Evolutionary conservation across 2,888 invertebrate genomes (phyloP).

Genomic region (Acanthococcus lagerstroemiae): DNA sequence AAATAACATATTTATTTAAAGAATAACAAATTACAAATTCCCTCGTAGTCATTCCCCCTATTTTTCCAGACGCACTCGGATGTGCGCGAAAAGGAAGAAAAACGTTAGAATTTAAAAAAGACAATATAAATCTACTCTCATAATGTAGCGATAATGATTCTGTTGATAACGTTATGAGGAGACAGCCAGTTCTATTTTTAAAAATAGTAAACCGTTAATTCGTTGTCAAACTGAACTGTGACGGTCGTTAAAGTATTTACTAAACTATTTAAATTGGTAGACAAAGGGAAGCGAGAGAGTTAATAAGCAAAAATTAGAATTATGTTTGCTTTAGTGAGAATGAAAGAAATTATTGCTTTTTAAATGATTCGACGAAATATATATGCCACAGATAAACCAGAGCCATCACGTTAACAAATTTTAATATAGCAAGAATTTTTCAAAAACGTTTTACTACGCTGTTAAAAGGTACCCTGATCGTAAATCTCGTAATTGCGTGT

Average conservation of each 20-base stretch:
- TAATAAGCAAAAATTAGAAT: conserved; percentile 29
- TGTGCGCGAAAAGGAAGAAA: not conserved
- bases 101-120: not conserved
- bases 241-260: conserved; percentile 28
- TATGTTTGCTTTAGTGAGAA: not conserved
- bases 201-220: conserved; percentile 9
- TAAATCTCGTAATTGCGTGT: not conserved
- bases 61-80: not conserved
- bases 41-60: not conserved
- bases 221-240: conserved; percentile 22
- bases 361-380: conserved; percentile 28
- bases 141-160: conserved; percentile 29
- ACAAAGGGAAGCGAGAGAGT: conserved; percentile 12
- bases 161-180: conserved; percentile 26
- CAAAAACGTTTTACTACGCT: not conserved
- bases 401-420: conserved; percentile 1
- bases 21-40: conserved; percentile 22
- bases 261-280: conserved; percentile 8
- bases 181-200: conserved; percentile 24
- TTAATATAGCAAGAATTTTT: not conserved
- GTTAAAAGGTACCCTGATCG: not conserved
- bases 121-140: conserved; percentile 28
- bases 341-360: conserved; percentile 29
- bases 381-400: not conserved
- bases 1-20: conserved; percentile 21